phyloP scores from a whole-genome alignment of 1,140 invertebrate species.

The Drosophila bocqueti region DNA sequence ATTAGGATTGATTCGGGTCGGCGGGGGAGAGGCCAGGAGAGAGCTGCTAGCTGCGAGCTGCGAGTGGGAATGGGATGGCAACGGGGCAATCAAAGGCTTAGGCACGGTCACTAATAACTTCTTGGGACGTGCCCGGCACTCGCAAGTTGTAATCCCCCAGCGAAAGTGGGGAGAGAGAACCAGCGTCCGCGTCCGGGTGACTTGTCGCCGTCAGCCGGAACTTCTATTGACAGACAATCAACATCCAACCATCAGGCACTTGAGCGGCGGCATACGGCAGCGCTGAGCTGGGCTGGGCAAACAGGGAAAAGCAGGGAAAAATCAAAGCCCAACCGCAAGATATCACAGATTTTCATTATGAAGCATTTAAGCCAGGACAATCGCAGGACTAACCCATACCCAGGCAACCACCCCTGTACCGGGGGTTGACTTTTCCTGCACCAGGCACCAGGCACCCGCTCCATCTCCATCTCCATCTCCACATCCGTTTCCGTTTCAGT shows the following conservation, averaged over 20 bases:
- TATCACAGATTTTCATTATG: conserved; percentile 83
- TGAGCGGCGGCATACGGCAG: conserved; percentile 46
- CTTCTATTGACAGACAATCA: conserved; percentile 81
- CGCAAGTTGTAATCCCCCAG: conserved; percentile 57
- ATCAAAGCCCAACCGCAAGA: conserved; percentile 73
- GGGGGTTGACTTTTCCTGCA: conserved; percentile 38
- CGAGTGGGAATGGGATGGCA: background rate
- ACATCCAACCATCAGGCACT: conserved; percentile 77
- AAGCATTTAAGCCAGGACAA: conserved; percentile 70
- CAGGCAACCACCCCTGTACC: background rate
- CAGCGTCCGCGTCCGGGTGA: background rate
- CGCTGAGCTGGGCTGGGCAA: background rate
- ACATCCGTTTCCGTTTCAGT: conserved; percentile 2
- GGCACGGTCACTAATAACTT: conserved; percentile 66
- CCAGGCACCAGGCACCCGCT: background rate
- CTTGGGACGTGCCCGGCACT: conserved; percentile 67
- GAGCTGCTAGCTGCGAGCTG: too few species aligned
- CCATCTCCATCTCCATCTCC: conserved; percentile 2
- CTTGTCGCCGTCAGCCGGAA: conserved; percentile 18
- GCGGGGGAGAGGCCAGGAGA: background rate
- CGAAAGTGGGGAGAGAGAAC: background rate
- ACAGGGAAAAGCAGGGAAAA: conserved; percentile 38
- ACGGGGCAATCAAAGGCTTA: conserved; percentile 76
- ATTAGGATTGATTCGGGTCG: conserved; percentile 27
- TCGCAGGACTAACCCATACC: conserved; percentile 15